These are phyloP conservation scores for Synanthedon andrenaeformis DNA, from an alignment of 2,888 invertebrate genomes.

Conservation along the genomic window DNA sequence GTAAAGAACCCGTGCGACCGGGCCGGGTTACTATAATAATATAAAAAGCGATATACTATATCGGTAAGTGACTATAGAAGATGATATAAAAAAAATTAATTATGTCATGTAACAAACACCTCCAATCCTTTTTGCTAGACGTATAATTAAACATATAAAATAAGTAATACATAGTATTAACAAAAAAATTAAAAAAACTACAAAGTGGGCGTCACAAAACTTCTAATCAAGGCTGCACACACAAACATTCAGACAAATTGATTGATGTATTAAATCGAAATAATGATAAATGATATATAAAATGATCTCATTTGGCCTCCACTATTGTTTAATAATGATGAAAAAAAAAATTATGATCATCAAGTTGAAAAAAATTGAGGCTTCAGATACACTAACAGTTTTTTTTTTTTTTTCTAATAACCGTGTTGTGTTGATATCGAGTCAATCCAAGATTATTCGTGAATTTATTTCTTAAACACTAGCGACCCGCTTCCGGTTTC, in stretches of 20 bases:
- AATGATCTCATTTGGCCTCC: slow-evolving; percentile 61
- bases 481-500: no score
- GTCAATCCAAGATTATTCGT: no score
- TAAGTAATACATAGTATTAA: neutral
- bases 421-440: no score
- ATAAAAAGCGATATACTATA: no score
- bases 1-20: no score
- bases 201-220: slow-evolving; percentile 22
- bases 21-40: no score
- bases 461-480: no score
- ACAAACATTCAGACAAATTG: slow-evolving; percentile 35
- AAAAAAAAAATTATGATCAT: slow-evolving; percentile 10
- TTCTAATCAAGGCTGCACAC: slow-evolving; percentile 18
- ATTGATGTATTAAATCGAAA: slow-evolving; percentile 38
- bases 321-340: slow-evolving; percentile 28
- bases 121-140: neutral
- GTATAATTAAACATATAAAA: neutral
- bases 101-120: neutral
- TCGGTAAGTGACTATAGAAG: no score
- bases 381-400: no score
- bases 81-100: no score
- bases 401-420: no score
- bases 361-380: slow-evolving; percentile 4
- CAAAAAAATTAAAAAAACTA: slow-evolving; percentile 11
- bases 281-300: slow-evolving; percentile 34